A percentile compares a stretch with the other conserved stretches of the same genome.
Conservation (phyloP, 2,888 invertebrate genomes). For the Tetragonisca angustula region DNA sequence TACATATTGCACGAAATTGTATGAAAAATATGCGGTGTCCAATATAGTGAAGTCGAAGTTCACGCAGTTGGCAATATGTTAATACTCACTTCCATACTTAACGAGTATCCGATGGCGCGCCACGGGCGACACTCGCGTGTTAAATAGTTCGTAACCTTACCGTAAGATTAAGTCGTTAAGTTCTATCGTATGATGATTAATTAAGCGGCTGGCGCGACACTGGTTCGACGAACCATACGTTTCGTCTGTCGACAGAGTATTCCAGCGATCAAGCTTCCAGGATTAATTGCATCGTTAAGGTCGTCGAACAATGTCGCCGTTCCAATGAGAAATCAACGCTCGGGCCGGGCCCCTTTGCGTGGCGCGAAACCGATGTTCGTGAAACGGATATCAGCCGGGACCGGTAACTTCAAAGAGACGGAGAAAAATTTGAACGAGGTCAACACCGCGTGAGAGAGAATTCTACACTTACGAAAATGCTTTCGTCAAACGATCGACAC, state of each 20-base stretch:
- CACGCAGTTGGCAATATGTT: background rate
- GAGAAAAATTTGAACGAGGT: conserved; percentile 54
- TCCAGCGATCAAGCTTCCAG: conserved; percentile 45
- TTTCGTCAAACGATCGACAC: conserved; percentile 59
- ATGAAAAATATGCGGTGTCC: background rate
- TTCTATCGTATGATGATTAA: conserved; percentile 39
- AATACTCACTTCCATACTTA: background rate
- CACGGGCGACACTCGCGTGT: background rate
- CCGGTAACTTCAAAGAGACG: conserved; percentile 59
- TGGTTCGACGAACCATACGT: conserved; percentile 9
- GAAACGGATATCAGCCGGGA: conserved; percentile 46
- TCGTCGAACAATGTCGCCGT: conserved; percentile 29
- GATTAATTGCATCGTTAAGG: conserved; percentile 42
- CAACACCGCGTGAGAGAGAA: conserved; percentile 47
- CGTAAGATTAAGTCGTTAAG: conserved; percentile 33
- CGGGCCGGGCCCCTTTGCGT: conserved; percentile 56
- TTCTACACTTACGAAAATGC: conserved; percentile 40
- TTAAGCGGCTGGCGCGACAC: conserved; percentile 11
- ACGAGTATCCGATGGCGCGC: background rate
- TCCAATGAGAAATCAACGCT: conserved; percentile 49
- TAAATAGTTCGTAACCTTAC: conserved; percentile 19
- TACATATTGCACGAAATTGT: no score
- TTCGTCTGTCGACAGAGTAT: conserved; percentile 25
- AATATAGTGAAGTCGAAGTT: background rate
- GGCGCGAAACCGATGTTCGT: conserved; percentile 53